Evolutionary conservation across 2,113 vertebrate species (phyloP).

Genomic region (Cyanoramphus novaezelandiae): DNA sequence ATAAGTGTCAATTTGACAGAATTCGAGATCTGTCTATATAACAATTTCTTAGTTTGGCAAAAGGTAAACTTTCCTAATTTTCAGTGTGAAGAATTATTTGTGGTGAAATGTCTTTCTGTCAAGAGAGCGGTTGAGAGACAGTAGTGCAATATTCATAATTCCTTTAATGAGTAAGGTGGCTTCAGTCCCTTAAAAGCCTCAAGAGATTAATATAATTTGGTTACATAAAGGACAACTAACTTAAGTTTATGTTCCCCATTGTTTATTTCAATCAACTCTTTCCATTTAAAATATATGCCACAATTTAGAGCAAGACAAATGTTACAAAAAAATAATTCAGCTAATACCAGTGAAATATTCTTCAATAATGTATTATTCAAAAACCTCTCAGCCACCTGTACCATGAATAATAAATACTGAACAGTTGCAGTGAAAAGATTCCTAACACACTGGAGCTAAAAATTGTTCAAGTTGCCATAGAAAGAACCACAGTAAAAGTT

Average conservation of each 20-base stretch:
- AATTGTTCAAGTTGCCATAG: neutral
- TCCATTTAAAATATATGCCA: neutral
- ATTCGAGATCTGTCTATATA: fast-evolving
- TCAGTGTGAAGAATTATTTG: neutral
- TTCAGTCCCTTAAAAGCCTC: neutral
- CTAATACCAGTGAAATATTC: neutral
- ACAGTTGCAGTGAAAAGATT: neutral
- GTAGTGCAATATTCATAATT: neutral
- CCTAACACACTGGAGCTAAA: neutral
- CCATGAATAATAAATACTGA: neutral
- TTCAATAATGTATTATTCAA: neutral
- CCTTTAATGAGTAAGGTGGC: neutral
- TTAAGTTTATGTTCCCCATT: neutral
- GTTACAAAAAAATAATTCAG: neutral
- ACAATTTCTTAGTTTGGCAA: neutral
- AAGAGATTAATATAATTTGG: neutral
- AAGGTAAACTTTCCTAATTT: neutral
- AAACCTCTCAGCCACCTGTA: neutral
- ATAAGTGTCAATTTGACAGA: neutral
- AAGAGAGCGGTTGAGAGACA: neutral
- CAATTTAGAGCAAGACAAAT: neutral
- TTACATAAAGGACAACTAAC: neutral
- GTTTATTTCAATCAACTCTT: neutral
- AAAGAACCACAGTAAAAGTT: neutral
- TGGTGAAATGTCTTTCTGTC: neutral